Evolutionary conservation across 1,140 invertebrate species (phyloP).

Genomic region (Anastatus disparis): DNA sequence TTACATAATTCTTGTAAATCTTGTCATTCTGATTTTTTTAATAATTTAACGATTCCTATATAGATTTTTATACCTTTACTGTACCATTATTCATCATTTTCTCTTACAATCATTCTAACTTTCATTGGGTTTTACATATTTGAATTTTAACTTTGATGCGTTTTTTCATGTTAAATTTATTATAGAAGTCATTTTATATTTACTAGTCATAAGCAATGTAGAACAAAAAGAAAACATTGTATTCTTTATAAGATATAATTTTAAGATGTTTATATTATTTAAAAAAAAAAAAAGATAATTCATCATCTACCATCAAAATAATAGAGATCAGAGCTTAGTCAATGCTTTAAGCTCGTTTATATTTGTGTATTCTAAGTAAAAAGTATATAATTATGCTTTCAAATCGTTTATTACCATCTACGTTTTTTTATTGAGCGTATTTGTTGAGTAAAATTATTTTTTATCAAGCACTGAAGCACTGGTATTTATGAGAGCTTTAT

Average conservation of each 20-base stretch:
- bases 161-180: slow-evolving; percentile 18
- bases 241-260: background rate
- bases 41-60: slow-evolving; percentile 1
- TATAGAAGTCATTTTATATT: background rate
- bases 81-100: background rate
- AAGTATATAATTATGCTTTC: too few relatives aligned
- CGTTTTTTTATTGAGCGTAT: too few relatives aligned
- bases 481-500: too few relatives aligned
- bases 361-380: too few relatives aligned
- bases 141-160: slow-evolving; percentile 35
- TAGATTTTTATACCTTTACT: background rate
- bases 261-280: background rate
- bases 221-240: background rate
- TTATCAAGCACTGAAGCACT: too few relatives aligned
- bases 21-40: background rate
- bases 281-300: background rate
- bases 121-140: slow-evolving; percentile 13
- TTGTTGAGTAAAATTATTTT: too few relatives aligned
- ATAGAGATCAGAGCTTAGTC: slow-evolving; percentile 14
- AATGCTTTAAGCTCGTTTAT: slow-evolving; percentile 12
- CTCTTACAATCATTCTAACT: slow-evolving; percentile 3
- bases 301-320: background rate
- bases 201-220: background rate
- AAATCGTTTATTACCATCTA: too few relatives aligned
- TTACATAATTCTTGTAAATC: too few relatives aligned